Evolutionary conservation across 2,888 invertebrate genomes (phyloP).

Genomic region (Lochmaea crataegi): DNA sequence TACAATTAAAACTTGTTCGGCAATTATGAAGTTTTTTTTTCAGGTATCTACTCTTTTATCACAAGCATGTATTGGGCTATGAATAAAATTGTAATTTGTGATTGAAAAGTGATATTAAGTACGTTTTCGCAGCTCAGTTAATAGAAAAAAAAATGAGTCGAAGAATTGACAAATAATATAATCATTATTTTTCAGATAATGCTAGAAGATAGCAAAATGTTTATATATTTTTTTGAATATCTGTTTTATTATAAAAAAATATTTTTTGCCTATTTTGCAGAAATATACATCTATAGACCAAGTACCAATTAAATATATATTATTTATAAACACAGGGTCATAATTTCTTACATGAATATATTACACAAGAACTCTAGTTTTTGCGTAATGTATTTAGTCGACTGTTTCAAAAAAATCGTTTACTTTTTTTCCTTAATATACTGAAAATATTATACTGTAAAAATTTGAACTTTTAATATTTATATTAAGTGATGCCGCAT

Average conservation of each 20-base stretch:
- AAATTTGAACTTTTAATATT: no score
- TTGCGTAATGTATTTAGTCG: no score
- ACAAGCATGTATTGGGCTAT: slow-evolving; percentile 94
- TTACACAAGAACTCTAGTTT: not conserved
- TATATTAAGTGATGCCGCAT: no score
- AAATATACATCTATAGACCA: not conserved
- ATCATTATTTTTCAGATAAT: not conserved
- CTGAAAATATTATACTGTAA: no score
- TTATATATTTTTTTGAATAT: not conserved
- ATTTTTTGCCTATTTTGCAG: not conserved
- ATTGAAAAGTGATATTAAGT: slow-evolving; percentile 24
- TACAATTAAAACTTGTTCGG: no score
- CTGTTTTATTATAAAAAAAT: not conserved
- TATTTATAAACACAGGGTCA: not conserved
- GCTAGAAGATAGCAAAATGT: not conserved
- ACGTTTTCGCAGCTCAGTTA: slow-evolving; percentile 18
- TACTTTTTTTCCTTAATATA: no score
- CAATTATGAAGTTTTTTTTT: slow-evolving; percentile 60
- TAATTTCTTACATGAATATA: no score
- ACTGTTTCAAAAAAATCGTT: no score
- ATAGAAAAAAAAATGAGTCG: not conserved
- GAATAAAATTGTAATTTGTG: slow-evolving; percentile 62
- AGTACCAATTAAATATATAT: not conserved
- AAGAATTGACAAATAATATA: slow-evolving; percentile 1
- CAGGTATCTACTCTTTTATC: slow-evolving; percentile 95